Percentiles rank a stretch among this genome's conserved stretches.
These are phyloP conservation scores for Sympetrum striolatum DNA, from an alignment of 2,888 invertebrate genomes.

Conservation along the genomic window DNA sequence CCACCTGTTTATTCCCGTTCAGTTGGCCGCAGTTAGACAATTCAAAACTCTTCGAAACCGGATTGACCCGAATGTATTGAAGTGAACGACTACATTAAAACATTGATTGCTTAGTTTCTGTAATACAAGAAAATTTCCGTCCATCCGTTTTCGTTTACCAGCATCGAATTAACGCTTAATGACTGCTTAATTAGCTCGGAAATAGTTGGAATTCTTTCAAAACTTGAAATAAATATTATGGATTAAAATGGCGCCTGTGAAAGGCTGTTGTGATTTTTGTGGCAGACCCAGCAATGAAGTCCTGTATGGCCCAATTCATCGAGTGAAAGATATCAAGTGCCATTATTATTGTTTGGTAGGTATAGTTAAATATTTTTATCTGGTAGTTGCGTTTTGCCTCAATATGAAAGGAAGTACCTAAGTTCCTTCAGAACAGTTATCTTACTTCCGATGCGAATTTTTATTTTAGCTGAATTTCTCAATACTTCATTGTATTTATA, in stretches of 20 bases:
- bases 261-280: constrained; percentile 65
- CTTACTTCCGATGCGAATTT: no score
- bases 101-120: no score
- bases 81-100: no score
- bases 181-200: neutral
- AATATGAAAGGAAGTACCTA: neutral
- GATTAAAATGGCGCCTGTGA: neutral
- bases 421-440: no score
- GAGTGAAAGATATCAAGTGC: constrained; percentile 65
- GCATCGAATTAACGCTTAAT: neutral
- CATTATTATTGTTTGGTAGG: constrained; percentile 81
- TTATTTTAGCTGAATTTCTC: no score
- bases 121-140: neutral
- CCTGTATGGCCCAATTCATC: constrained; percentile 65
- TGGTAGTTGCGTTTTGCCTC: neutral
- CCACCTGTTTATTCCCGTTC: no score
- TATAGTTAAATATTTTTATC: constrained; percentile 47
- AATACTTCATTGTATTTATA: no score
- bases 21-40: no score
- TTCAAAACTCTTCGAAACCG: no score
- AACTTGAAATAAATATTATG: no score
- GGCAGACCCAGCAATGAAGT: constrained; percentile 62
- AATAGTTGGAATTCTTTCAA: neutral
- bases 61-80: no score
- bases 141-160: neutral